These are phyloP conservation scores for Drosophila barbarae DNA, from an alignment of 2,888 invertebrate species.

Conservation along the genomic window DNA sequence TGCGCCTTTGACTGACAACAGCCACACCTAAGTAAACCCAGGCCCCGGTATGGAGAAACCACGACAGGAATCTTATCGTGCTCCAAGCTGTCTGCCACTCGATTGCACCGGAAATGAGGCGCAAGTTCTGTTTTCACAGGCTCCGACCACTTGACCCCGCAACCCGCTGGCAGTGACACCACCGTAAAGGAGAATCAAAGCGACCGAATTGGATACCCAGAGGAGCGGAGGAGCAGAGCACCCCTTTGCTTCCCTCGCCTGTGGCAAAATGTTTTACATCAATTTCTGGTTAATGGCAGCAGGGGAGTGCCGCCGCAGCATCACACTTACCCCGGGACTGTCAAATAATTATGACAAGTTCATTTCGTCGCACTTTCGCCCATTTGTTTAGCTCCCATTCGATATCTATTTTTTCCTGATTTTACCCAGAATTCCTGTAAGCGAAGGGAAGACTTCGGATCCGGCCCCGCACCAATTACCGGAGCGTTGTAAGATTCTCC, in stretches of 20 bases:
- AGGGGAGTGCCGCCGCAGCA: constrained; percentile 29
- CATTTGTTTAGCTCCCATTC: constrained; percentile 62
- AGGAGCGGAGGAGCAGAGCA: constrained; percentile 8
- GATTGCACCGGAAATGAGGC: constrained; percentile 71
- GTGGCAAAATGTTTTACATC: constrained; percentile 69
- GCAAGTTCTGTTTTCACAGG: constrained; percentile 69
- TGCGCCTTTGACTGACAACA: constrained; percentile 69
- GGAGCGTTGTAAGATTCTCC: constrained; percentile 64
- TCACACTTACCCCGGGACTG: constrained; percentile 60
- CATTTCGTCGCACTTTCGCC: constrained; percentile 72
- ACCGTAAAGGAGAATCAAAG: constrained; percentile 60
- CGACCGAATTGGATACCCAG: constrained; percentile 46
- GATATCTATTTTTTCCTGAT: constrained; percentile 36
- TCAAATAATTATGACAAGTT: constrained; percentile 78
- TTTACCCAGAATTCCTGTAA: constrained; percentile 66
- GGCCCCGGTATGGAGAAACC: constrained; percentile 4
- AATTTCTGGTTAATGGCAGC: constrained; percentile 42
- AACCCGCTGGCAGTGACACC: constrained; percentile 43
- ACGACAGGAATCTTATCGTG: constrained; percentile 33
- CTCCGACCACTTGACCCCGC: constrained; percentile 67
- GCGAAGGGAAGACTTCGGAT: constrained; percentile 31
- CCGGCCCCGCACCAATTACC: constrained; percentile 67
- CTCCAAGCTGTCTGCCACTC: constrained; percentile 50
- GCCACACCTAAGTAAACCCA: constrained; percentile 69
- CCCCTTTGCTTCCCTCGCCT: constrained; percentile 25